phyloP scores from a whole-genome alignment of 2,113 vertebrate genomes.

The Trachemys scripta region DNA sequence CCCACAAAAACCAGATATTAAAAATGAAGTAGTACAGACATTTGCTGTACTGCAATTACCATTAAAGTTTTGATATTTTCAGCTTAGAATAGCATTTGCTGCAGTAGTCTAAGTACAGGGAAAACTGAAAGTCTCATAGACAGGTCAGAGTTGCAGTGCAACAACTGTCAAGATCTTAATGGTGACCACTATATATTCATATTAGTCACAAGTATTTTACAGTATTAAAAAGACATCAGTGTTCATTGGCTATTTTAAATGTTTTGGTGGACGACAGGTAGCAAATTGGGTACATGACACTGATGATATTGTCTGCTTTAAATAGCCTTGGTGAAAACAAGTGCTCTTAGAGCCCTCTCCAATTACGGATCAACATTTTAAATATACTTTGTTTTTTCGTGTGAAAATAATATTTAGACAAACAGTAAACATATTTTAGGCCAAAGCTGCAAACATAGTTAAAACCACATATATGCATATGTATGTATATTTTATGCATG shows the following conservation, averaged over 20 bases:
- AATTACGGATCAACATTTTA: not conserved
- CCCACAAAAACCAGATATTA: not conserved
- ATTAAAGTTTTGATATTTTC: not conserved
- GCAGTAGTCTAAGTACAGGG: not conserved
- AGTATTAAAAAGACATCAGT: not conserved
- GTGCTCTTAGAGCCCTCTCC: not conserved
- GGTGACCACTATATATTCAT: not conserved
- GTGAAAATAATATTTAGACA: not conserved
- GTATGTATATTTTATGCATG: not conserved
- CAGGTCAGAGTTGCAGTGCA: not conserved
- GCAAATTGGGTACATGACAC: not conserved
- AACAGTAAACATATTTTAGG: not conserved
- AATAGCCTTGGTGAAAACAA: not conserved
- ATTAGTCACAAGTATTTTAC: not conserved
- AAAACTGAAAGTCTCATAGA: not conserved
- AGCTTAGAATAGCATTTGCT: not conserved
- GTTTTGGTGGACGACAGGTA: not conserved
- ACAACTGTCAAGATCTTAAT: not conserved
- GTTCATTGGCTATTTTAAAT: not conserved
- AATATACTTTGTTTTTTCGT: not conserved
- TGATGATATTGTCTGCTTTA: not conserved
- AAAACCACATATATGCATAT: not conserved
- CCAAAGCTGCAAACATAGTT: not conserved
- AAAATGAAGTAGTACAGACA: not conserved
- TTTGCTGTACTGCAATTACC: not conserved